Evolutionary conservation across 2,797 vertebrate genomes (phyloP).

Genomic region (Danio jaintianensis): DNA sequence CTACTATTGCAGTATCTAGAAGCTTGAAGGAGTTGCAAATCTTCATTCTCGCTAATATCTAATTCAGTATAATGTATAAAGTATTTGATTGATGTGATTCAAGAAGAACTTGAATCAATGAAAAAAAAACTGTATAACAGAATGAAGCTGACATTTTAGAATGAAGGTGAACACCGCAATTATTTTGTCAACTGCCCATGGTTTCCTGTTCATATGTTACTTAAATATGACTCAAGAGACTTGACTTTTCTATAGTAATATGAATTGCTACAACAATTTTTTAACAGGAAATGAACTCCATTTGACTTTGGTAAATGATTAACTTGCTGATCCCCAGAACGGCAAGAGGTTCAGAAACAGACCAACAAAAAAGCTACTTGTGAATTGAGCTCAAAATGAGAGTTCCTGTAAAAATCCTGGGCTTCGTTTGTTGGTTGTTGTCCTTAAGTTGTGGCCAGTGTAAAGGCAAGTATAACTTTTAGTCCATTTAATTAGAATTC

Average conservation of each 20-base stretch:
- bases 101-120: not conserved
- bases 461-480: constrained; percentile 62
- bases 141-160: not conserved
- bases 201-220: not conserved
- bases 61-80: not conserved
- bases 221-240: not conserved
- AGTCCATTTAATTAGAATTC: not conserved
- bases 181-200: not conserved
- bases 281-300: not conserved
- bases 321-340: constrained; percentile 34
- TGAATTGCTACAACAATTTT: not conserved
- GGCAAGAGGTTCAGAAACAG: constrained; percentile 6
- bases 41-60: not conserved
- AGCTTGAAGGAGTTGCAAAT: not conserved
- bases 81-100: not conserved
- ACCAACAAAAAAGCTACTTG: not conserved
- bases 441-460: constrained; percentile 57
- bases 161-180: not conserved
- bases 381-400: constrained; percentile 38
- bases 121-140: not conserved
- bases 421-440: constrained; percentile 63
- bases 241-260: not conserved
- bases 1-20: not conserved
- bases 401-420: constrained; percentile 13
- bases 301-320: constrained; percentile 52